Evolutionary conservation across 2,113 vertebrate species (phyloP).

Genomic region (Myiozetetes cayanensis): DNA sequence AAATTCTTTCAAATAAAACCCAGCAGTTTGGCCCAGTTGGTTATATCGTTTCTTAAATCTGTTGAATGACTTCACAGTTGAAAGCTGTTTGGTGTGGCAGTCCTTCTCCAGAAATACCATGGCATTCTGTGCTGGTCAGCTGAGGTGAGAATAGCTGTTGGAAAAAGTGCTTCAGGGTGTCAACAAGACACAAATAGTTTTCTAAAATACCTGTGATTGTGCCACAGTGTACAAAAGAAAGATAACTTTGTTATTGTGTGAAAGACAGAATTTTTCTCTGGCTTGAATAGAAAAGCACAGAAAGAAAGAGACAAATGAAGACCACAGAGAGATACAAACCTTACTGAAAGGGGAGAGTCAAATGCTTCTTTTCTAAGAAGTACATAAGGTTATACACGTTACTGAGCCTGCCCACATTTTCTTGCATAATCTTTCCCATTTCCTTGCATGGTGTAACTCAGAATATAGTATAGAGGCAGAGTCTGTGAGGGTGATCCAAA

Average conservation of each 20-base stretch:
- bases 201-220: neutral
- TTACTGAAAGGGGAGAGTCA: neutral
- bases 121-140: neutral
- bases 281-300: neutral
- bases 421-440: neutral
- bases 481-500: neutral
- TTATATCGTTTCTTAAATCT: neutral
- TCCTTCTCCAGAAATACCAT: neutral
- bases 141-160: neutral
- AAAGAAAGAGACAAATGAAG: neutral
- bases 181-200: neutral
- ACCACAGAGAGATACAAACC: neutral
- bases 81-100: neutral
- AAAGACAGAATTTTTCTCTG: neutral
- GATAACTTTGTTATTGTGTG: neutral
- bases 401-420: neutral
- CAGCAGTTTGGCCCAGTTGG: neutral
- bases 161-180: neutral
- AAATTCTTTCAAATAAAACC: neutral
- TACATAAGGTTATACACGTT: neutral
- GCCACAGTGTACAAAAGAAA: neutral
- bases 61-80: slow-evolving; percentile 11
- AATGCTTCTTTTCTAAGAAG: neutral
- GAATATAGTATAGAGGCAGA: neutral
- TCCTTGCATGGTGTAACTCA: slow-evolving; percentile 22